Conservation (phyloP, 2,113 vertebrate genomes). For the Anguilla japonica region DNA sequence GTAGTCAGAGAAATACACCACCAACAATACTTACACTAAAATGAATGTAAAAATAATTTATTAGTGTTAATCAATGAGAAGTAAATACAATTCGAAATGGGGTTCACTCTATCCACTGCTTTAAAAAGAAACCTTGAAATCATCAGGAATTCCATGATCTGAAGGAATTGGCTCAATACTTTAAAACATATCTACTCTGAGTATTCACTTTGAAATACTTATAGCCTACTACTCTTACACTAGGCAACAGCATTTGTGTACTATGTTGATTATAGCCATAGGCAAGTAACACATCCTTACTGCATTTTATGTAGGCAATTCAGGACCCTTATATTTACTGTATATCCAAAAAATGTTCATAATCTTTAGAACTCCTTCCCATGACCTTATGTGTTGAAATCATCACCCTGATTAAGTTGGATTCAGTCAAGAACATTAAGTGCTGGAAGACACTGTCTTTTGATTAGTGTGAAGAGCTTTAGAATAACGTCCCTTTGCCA, state of each 20-base stretch:
- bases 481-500: not conserved
- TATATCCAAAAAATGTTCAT: slow-evolving; percentile 16
- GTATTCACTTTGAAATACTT: not conserved
- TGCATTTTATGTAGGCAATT: slow-evolving; percentile 20
- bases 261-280: not conserved
- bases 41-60: not conserved
- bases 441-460: not conserved
- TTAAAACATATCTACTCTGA: not conserved
- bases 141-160: not conserved
- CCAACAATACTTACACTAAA: not conserved
- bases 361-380: not conserved
- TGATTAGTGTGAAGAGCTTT: not conserved
- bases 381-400: not conserved
- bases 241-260: not conserved
- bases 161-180: not conserved
- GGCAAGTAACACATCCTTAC: slow-evolving; percentile 13
- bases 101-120: not conserved
- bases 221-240: not conserved
- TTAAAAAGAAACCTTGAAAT: not conserved
- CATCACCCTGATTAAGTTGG: not conserved
- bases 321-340: slow-evolving; percentile 14
- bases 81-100: not conserved
- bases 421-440: not conserved
- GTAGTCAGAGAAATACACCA: not conserved
- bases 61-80: not conserved